Conservation (phyloP, 2,888 invertebrate genomes). For the Nemotelus nigrinus region DNA sequence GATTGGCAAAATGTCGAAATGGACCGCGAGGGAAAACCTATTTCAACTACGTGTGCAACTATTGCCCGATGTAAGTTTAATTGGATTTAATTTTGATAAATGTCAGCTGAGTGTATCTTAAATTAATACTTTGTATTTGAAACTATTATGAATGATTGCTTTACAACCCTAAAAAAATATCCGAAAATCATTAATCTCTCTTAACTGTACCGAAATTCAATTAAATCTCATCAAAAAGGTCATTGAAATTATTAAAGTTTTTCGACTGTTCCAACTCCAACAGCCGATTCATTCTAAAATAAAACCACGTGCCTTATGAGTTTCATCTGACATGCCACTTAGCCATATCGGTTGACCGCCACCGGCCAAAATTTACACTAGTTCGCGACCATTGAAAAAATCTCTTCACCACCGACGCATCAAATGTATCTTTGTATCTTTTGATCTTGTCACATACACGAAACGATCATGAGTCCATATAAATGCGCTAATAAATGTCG, state of each 20-base stretch:
- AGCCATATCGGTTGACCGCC: no score
- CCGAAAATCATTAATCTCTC: not conserved
- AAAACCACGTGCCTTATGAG: slow-evolving; percentile 14
- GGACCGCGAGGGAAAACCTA: slow-evolving; percentile 72
- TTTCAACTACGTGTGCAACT: slow-evolving; percentile 85
- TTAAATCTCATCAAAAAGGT: not conserved
- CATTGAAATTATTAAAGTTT: not conserved
- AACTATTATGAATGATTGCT: no score
- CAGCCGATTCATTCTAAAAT: not conserved
- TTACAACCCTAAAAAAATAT: no score
- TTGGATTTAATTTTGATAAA: not conserved
- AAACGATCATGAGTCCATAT: not conserved
- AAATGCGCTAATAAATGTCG: slow-evolving; percentile 35
- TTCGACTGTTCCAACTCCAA: no score
- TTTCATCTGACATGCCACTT: not conserved
- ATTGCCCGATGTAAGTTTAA: slow-evolving; percentile 80
- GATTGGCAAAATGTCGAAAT: slow-evolving; percentile 74
- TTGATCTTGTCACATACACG: no score
- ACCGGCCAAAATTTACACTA: no score
- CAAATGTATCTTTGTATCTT: no score
- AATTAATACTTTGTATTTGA: no score
- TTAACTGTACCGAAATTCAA: not conserved
- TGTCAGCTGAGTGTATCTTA: no score
- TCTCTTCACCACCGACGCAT: no score
- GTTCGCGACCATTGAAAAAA: no score